Evolutionary conservation across 1,140 invertebrate species (phyloP).

Genomic region (Euura lappo): DNA sequence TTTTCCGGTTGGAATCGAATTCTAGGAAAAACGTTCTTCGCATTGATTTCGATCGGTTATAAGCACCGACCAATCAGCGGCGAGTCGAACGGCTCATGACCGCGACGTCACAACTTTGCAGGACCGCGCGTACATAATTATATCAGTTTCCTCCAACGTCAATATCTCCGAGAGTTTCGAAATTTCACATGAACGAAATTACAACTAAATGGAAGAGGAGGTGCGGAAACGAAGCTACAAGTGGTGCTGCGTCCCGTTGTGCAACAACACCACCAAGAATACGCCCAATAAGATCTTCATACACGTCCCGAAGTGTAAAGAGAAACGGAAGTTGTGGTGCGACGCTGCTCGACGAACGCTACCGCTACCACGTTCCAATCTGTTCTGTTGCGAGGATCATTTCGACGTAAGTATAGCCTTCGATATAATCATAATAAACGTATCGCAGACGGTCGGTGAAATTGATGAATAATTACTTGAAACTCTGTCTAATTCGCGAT

Average conservation of each 20-base stretch:
- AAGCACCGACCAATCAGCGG: no score
- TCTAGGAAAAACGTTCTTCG: no score
- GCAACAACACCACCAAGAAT: neutral
- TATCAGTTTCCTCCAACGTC: neutral
- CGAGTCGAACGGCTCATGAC: no score
- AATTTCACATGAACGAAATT: slow-evolving; percentile 24
- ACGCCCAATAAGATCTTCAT: neutral
- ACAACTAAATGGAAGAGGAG: no score
- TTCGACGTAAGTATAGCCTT: neutral
- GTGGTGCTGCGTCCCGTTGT: neutral
- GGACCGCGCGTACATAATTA: neutral
- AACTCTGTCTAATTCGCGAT: neutral
- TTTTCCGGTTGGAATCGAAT: no score
- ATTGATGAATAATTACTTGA: neutral
- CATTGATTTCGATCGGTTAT: no score
- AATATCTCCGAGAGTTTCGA: neutral
- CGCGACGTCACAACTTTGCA: no score
- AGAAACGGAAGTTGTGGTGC: neutral
- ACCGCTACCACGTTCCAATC: neutral
- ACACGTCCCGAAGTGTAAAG: neutral
- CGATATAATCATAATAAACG: neutral
- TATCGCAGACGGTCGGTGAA: neutral
- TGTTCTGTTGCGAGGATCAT: neutral
- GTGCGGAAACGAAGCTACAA: neutral
- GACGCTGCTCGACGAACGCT: neutral